Evolutionary conservation across 2,888 invertebrate species (phyloP).

Genomic region (Suillia variegata): DNA sequence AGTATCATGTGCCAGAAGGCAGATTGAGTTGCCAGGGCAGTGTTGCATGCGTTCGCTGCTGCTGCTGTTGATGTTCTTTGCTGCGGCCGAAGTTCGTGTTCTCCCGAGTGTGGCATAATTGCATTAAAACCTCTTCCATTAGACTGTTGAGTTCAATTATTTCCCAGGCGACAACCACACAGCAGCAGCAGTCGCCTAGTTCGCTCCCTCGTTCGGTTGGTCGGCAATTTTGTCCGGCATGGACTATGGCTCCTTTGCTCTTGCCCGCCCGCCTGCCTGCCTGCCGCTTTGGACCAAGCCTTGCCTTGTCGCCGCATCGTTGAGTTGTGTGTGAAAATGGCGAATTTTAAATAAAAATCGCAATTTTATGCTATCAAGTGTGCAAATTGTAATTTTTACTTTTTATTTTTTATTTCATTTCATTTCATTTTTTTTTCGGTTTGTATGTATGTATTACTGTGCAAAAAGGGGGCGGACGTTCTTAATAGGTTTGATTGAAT

Average conservation of each 20-base stretch:
- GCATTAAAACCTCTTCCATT: slow-evolving; percentile 43
- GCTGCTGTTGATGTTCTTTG: too few species aligned
- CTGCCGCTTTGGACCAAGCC: too few species aligned
- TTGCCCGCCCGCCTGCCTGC: neutral
- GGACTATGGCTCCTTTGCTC: neutral
- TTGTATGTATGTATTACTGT: too few species aligned
- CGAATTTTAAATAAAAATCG: slow-evolving; percentile 1
- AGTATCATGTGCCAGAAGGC: too few species aligned
- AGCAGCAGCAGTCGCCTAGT: neutral
- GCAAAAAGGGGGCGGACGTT: neutral
- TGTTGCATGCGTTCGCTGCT: neutral
- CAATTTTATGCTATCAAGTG: neutral
- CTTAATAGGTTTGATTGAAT: neutral
- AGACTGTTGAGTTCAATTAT: slow-evolving; percentile 43
- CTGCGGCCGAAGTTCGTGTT: slow-evolving; percentile 6
- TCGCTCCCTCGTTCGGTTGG: neutral
- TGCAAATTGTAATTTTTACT: too few species aligned
- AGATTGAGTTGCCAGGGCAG: neutral
- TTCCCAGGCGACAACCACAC: slow-evolving; percentile 27
- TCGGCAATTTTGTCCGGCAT: neutral
- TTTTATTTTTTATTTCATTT: too few species aligned
- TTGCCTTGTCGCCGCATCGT: too few species aligned
- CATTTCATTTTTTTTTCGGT: too few species aligned
- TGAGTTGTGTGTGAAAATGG: neutral
- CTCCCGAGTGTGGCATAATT: slow-evolving; percentile 29